phyloP scores from a whole-genome alignment of 1,140 invertebrate genomes.

The Hylaeus volcanicus region DNA sequence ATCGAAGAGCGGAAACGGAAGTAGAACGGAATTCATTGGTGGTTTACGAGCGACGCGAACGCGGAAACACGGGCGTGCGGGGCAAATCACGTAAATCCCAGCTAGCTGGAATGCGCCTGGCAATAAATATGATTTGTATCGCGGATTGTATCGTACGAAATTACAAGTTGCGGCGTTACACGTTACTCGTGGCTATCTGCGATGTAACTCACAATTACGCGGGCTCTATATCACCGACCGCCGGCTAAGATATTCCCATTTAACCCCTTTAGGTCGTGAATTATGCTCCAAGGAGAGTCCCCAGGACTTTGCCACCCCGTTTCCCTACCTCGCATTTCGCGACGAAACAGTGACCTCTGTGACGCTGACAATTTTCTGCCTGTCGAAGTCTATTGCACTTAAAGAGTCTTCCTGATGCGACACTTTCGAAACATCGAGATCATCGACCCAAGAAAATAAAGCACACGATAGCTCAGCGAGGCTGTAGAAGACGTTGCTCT shows the following conservation, averaged over 20 bases:
- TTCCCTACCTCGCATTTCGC: too few species aligned
- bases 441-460: too few species aligned
- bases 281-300: slow-evolving; percentile 1
- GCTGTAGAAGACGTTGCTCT: background rate
- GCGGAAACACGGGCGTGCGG: background rate
- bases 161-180: slow-evolving; percentile 35
- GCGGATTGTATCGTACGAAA: slow-evolving; percentile 32
- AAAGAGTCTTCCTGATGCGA: too few species aligned
- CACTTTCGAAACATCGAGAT: too few species aligned
- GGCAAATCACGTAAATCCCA: slow-evolving; percentile 10
- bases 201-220: slow-evolving; percentile 33
- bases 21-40: slow-evolving; percentile 26
- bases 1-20: slow-evolving; percentile 4
- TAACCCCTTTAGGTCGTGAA: slow-evolving; percentile 5
- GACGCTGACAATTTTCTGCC: too few species aligned
- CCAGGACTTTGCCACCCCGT: background rate
- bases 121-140: slow-evolving; percentile 49
- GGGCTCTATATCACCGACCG: background rate
- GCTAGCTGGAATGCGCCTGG: slow-evolving; percentile 1
- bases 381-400: too few species aligned
- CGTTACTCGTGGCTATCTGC: slow-evolving; percentile 14
- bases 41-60: slow-evolving; percentile 5
- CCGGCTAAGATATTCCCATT: background rate
- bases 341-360: too few species aligned
- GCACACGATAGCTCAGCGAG: too few species aligned